Conservation (phyloP, 2,797 vertebrate species). For the Jordanella pulchra region DNA sequence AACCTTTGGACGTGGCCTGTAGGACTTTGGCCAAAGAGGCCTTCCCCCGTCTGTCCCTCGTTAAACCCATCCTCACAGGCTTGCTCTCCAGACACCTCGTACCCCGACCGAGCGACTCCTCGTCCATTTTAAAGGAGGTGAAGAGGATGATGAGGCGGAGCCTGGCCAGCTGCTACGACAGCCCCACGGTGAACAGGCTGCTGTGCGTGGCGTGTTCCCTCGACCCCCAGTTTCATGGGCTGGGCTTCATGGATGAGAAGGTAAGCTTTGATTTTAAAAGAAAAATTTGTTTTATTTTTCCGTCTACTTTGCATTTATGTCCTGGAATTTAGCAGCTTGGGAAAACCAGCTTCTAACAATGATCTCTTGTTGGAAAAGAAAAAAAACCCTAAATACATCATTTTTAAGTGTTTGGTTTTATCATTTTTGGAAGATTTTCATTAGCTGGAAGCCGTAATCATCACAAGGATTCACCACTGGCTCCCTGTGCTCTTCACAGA, state of each 20-base stretch:
- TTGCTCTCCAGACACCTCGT: slow-evolving; percentile 79
- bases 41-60: slow-evolving; percentile 76
- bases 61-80: slow-evolving; percentile 81
- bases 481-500: too few species aligned
- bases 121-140: slow-evolving; percentile 62
- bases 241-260: slow-evolving; percentile 78
- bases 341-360: too few species aligned
- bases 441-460: background rate
- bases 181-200: slow-evolving; percentile 67
- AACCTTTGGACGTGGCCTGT: slow-evolving; percentile 80
- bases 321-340: too few species aligned
- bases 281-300: too few species aligned
- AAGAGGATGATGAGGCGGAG: slow-evolving; percentile 74
- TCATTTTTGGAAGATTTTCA: background rate
- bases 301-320: too few species aligned
- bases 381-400: too few species aligned
- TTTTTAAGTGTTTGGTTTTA: background rate
- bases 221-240: slow-evolving; percentile 80
- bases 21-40: slow-evolving; percentile 78
- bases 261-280: slow-evolving; percentile 35
- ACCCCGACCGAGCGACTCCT: slow-evolving; percentile 62
- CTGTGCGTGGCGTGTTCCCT: slow-evolving; percentile 79
- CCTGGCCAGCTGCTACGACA: slow-evolving; percentile 68
- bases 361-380: too few species aligned
- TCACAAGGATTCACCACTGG: too few species aligned